These are phyloP conservation scores for Caerostris extrusa DNA, from an alignment of 1,140 invertebrate genomes.

Conservation along the genomic window DNA sequence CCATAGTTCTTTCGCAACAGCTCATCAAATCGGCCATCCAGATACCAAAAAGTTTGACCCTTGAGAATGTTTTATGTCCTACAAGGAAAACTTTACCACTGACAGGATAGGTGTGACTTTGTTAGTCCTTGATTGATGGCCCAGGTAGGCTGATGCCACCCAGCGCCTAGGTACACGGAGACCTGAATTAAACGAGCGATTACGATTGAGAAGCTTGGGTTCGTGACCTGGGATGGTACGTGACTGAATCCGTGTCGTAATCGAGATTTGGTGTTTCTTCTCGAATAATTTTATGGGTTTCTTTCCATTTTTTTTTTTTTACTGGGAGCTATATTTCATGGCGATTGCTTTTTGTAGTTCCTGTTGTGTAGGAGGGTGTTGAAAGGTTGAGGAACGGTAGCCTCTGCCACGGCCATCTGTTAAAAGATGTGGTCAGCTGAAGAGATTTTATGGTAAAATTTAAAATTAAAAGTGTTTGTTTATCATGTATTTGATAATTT, in stretches of 20 bases:
- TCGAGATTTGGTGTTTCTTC: not conserved
- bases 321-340: not conserved
- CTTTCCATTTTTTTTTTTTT: not conserved
- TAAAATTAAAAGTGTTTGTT: too few relatives aligned
- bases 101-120: constrained; percentile 22
- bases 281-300: constrained; percentile 31
- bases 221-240: constrained; percentile 4
- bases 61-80: not conserved
- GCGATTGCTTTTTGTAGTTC: not conserved
- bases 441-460: too few relatives aligned
- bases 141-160: not conserved
- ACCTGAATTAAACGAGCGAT: constrained; percentile 18
- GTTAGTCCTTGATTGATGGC: not conserved
- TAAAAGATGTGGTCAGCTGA: not conserved
- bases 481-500: too few relatives aligned
- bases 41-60: not conserved
- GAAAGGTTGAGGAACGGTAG: not conserved
- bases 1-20: not conserved
- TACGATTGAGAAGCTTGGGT: not conserved
- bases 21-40: not conserved
- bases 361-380: not conserved
- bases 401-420: not conserved
- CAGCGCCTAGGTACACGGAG: not conserved
- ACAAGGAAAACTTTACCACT: constrained; percentile 1
- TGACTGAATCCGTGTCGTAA: constrained; percentile 22